phyloP scores from a whole-genome alignment of 2,888 invertebrate genomes.

The Pseudoips prasinana region DNA sequence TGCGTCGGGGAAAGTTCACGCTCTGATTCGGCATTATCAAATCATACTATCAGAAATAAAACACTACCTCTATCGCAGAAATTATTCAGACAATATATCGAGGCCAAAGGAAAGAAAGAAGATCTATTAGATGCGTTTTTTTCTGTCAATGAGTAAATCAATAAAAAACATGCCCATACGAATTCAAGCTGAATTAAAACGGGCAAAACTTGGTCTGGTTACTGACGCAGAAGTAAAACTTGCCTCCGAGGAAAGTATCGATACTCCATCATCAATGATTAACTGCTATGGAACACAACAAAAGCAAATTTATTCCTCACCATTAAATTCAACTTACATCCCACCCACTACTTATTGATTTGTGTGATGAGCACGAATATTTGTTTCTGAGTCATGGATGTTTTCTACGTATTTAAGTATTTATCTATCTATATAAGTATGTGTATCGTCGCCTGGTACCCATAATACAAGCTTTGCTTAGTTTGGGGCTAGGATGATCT shows the following conservation, averaged over 20 bases:
- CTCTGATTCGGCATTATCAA: constrained; percentile 18
- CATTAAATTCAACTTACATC: constrained; percentile 20
- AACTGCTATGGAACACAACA: constrained; percentile 19
- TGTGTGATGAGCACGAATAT: no score
- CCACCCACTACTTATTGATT: constrained; percentile 12
- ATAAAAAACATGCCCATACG: constrained; percentile 16
- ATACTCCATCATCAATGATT: constrained; percentile 16
- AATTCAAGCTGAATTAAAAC: constrained; percentile 19
- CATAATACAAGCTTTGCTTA: no score
- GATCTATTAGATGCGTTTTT: constrained; percentile 21
- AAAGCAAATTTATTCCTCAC: constrained; percentile 17
- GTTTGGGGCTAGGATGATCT: no score
- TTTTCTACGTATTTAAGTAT: no score
- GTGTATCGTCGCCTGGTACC: no score
- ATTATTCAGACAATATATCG: constrained; percentile 21
- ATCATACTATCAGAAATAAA: constrained; percentile 16
- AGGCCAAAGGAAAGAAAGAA: constrained; percentile 21
- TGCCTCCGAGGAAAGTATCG: constrained; percentile 15
- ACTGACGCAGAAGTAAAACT: constrained; percentile 16
- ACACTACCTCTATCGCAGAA: constrained; percentile 16
- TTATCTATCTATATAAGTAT: no score
- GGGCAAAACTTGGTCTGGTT: constrained; percentile 15
- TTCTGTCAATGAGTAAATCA: constrained; percentile 20
- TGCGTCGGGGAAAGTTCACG: constrained; percentile 8
- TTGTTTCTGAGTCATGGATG: no score